Conservation (phyloP, 2,113 vertebrate genomes). For the Fregetta grallaria region DNA sequence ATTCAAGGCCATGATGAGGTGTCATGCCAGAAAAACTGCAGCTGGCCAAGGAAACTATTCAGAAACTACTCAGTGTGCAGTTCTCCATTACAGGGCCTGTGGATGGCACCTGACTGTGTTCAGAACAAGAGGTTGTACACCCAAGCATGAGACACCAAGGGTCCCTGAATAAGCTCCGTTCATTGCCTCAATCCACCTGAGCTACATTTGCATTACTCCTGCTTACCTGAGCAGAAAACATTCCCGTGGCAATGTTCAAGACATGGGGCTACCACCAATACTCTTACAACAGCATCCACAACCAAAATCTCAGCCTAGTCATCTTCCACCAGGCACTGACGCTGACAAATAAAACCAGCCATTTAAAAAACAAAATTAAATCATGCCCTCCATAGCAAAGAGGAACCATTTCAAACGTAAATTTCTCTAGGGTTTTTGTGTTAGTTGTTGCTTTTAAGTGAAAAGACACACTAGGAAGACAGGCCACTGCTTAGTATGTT, state of each 20-base stretch:
- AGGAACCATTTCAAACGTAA: background rate
- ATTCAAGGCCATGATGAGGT: background rate
- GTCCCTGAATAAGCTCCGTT: background rate
- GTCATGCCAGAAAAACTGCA: background rate
- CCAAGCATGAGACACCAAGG: background rate
- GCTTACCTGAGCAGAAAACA: background rate
- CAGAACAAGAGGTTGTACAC: background rate
- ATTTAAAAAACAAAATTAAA: background rate
- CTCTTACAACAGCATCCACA: background rate
- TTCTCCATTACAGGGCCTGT: background rate
- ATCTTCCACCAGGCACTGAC: background rate
- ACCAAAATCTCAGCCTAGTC: background rate
- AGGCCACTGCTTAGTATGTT: background rate
- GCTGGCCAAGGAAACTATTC: background rate
- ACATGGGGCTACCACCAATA: background rate
- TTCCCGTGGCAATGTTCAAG: background rate
- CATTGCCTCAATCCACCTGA: background rate
- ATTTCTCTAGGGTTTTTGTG: background rate
- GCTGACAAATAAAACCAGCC: background rate
- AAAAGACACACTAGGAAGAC: background rate
- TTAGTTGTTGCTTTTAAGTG: background rate
- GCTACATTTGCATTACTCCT: background rate
- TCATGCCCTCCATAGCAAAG: background rate
- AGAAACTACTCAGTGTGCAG: background rate
- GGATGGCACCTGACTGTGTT: background rate